Conservation (phyloP, 2,113 vertebrate genomes). For the Isichthys henryi region DNA sequence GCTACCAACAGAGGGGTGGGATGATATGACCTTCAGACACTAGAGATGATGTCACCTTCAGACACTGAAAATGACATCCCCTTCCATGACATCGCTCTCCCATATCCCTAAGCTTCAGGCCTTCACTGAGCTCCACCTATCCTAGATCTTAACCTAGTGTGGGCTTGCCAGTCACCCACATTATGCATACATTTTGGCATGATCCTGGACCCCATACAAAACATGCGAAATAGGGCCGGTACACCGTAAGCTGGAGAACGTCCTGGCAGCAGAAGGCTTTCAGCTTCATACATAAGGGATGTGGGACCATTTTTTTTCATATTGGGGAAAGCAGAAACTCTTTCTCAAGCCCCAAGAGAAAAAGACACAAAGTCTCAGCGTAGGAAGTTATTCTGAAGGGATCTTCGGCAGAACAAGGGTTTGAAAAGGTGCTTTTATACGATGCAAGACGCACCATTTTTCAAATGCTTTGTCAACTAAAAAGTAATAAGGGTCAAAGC, state of each 20-base stretch:
- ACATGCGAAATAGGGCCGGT: neutral
- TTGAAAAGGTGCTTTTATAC: constrained; percentile 1
- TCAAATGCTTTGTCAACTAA: constrained; percentile 14
- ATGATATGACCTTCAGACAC: neutral
- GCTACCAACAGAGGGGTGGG: neutral
- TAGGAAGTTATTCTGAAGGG: constrained; percentile 10
- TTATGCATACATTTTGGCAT: neutral
- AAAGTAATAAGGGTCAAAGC: constrained; percentile 2
- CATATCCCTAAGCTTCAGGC: neutral
- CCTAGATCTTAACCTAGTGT: neutral
- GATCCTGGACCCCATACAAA: neutral
- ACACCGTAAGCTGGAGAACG: neutral
- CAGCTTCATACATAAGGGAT: constrained; percentile 18
- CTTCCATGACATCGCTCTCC: neutral
- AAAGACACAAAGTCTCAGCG: constrained; percentile 16
- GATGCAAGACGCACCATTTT: neutral
- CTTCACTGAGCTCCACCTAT: neutral
- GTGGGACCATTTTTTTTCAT: constrained; percentile 31
- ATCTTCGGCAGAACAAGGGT: neutral
- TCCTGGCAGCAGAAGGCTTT: neutral
- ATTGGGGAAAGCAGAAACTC: constrained; percentile 17
- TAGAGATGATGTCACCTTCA: neutral
- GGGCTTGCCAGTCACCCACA: neutral
- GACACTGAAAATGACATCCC: neutral
- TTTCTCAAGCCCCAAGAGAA: constrained; percentile 21